phyloP scores from a whole-genome alignment of 2,888 invertebrate species.

The Erebia epiphron region DNA sequence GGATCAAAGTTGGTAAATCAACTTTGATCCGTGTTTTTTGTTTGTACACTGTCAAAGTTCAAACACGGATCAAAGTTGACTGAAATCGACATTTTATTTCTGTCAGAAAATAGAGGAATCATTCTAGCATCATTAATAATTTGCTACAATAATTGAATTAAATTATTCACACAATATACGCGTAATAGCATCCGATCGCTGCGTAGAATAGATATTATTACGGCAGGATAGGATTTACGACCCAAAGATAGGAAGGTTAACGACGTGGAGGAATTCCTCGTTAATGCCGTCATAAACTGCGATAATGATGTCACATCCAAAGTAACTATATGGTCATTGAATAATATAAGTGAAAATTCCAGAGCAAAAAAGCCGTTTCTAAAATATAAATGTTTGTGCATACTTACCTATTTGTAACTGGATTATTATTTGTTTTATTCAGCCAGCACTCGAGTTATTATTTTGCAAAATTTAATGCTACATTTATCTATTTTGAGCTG shows the following conservation, averaged over 20 bases:
- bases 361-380: neutral
- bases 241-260: slow-evolving; percentile 33
- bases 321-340: neutral
- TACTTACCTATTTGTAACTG: neutral
- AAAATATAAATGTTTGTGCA: neutral
- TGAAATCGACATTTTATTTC: too few relatives aligned
- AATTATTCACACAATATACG: slow-evolving; percentile 6
- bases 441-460: too few relatives aligned
- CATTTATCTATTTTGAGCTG: too few relatives aligned
- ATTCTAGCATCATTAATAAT: neutral
- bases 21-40: too few relatives aligned
- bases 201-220: slow-evolving; percentile 16
- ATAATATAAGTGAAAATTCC: neutral
- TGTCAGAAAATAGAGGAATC: neutral
- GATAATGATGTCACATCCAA: slow-evolving; percentile 21
- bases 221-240: slow-evolving; percentile 27
- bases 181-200: slow-evolving; percentile 1
- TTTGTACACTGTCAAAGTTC: too few relatives aligned
- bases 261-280: slow-evolving; percentile 35
- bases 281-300: slow-evolving; percentile 33
- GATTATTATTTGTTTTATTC: neutral
- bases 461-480: too few relatives aligned
- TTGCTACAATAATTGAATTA: slow-evolving; percentile 6
- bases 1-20: too few relatives aligned
- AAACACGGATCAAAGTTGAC: too few relatives aligned